phyloP scores from a whole-genome alignment of 2,888 invertebrate species.

The Chalcis sispes region DNA sequence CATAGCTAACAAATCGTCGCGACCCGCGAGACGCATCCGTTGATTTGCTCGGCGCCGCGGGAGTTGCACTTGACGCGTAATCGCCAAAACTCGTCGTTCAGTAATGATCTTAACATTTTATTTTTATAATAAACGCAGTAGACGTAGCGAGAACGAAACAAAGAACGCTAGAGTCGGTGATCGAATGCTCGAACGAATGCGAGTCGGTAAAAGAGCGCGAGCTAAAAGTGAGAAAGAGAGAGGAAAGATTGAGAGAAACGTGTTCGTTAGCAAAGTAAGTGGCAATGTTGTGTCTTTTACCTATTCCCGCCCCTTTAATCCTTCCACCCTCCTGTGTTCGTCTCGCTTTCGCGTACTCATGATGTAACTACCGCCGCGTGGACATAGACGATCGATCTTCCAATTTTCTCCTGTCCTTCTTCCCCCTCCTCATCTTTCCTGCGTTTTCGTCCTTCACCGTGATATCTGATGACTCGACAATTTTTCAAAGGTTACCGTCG shows the following conservation, averaged over 20 bases:
- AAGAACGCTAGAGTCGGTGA: no score
- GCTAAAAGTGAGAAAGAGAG: slow-evolving; percentile 2
- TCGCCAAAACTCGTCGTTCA: slow-evolving; percentile 65
- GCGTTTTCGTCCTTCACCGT: background rate
- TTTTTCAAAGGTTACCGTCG: background rate
- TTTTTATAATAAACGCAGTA: slow-evolving; percentile 68
- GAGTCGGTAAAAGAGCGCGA: background rate
- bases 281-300: slow-evolving; percentile 63
- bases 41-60: no score
- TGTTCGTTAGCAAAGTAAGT: slow-evolving; percentile 64
- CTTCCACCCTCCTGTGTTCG: background rate
- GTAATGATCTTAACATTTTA: slow-evolving; percentile 75
- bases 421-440: background rate
- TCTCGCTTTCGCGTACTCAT: no score
- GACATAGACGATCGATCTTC: slow-evolving; percentile 24
- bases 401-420: background rate
- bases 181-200: background rate
- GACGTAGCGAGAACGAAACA: slow-evolving; percentile 37
- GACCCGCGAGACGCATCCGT: background rate
- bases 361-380: slow-evolving; percentile 8
- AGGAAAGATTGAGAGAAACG: slow-evolving; percentile 51
- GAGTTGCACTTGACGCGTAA: slow-evolving; percentile 18
- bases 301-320: slow-evolving; percentile 35
- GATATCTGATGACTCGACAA: background rate
- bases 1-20: no score